phyloP scores from a whole-genome alignment of 2,797 vertebrate species.

The Phalanger gymnotis region DNA sequence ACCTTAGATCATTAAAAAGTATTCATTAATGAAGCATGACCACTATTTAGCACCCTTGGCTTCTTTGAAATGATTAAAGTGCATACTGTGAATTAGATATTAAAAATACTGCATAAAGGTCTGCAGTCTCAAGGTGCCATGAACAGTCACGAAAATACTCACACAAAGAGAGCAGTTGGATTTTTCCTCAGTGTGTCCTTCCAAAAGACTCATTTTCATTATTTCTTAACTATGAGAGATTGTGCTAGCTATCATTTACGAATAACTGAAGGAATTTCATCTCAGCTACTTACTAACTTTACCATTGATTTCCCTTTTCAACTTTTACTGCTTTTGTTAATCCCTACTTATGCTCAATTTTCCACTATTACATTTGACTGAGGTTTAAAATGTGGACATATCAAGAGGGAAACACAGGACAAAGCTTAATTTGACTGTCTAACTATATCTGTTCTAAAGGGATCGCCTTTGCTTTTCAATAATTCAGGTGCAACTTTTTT shows the following conservation, averaged over 20 bases:
- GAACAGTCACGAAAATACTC: constrained; percentile 41
- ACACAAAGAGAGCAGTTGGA: constrained; percentile 17
- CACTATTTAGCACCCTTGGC: constrained; percentile 53
- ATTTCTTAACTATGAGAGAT: not conserved
- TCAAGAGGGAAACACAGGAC: constrained; percentile 28
- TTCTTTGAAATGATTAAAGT: constrained; percentile 77
- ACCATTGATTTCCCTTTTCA: not conserved
- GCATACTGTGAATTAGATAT: constrained; percentile 60
- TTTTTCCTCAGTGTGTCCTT: not conserved
- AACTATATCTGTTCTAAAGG: constrained; percentile 25
- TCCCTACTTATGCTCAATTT: constrained; percentile 27
- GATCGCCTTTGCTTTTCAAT: constrained; percentile 29
- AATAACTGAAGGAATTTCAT: not conserved
- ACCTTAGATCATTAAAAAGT: constrained; percentile 55
- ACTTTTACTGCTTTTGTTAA: not conserved
- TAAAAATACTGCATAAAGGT: constrained; percentile 62
- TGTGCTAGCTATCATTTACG: not conserved
- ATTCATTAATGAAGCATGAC: constrained; percentile 55
- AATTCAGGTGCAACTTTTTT: constrained; percentile 33
- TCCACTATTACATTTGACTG: not conserved
- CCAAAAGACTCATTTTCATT: not conserved
- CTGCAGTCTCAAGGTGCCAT: constrained; percentile 45
- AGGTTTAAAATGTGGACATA: constrained; percentile 31
- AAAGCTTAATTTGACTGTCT: not conserved
- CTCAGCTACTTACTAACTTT: not conserved